phyloP scores from a whole-genome alignment of 2,888 invertebrate species.

The Drosophila lutescens region DNA sequence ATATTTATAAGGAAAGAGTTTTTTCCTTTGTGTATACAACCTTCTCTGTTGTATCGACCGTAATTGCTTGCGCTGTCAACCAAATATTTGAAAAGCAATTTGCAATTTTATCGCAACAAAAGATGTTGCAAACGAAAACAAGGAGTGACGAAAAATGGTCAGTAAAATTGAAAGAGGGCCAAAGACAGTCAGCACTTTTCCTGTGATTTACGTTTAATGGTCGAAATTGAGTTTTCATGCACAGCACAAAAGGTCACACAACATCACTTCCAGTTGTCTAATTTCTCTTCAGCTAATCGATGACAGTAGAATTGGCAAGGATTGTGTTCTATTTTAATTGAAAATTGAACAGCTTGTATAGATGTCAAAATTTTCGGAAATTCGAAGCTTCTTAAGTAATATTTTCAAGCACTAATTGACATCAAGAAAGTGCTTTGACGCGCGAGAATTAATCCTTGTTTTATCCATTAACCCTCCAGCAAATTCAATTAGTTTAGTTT shows the following conservation, averaged over 20 bases:
- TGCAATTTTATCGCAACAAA: constrained; percentile 51
- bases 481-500: constrained; percentile 22
- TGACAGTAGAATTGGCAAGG: not conserved
- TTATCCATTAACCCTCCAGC: constrained; percentile 8
- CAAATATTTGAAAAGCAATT: constrained; percentile 66
- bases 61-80: constrained; percentile 73
- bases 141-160: constrained; percentile 2
- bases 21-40: constrained; percentile 3
- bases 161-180: not conserved
- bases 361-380: not conserved
- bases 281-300: not conserved
- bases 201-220: constrained; percentile 29
- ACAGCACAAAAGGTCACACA: not conserved
- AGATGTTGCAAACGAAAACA: constrained; percentile 17
- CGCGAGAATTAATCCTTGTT: not conserved
- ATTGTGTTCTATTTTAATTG: not conserved
- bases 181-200: constrained; percentile 3
- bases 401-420: not conserved
- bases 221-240: constrained; percentile 8
- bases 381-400: not conserved
- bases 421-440: not conserved
- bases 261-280: not conserved
- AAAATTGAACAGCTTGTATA: not conserved
- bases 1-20: too few relatives aligned
- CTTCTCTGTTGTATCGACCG: constrained; percentile 19